phyloP scores from a whole-genome alignment of 2,888 invertebrate genomes.

The Galeopsomyia nigrocyanea region DNA sequence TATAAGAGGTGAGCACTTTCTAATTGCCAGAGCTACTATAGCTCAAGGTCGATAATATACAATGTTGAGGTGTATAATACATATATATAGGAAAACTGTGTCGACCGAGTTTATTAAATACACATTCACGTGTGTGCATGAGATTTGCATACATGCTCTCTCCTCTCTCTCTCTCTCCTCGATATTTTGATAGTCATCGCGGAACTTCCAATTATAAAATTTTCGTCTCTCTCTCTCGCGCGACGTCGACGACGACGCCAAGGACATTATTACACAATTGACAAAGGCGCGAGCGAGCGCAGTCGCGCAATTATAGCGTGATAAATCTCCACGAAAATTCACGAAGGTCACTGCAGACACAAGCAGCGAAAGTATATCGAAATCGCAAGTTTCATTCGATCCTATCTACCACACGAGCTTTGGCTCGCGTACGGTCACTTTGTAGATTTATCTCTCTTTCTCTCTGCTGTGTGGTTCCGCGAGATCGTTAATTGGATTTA shows the following conservation, averaged over 20 bases:
- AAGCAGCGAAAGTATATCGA: background rate
- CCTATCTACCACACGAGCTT: background rate
- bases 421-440: background rate
- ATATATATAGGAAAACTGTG: no score
- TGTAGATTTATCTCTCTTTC: constrained; percentile 13
- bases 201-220: no score
- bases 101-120: no score
- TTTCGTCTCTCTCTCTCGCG: background rate
- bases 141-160: no score
- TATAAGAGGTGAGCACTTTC: no score
- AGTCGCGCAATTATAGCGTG: constrained; percentile 14
- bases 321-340: constrained; percentile 23
- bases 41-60: no score
- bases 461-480: background rate
- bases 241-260: no score
- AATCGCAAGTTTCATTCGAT: constrained; percentile 20
- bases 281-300: constrained; percentile 35
- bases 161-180: no score
- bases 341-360: constrained; percentile 12
- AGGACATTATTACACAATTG: constrained; percentile 50
- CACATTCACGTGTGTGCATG: no score
- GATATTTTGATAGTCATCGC: no score
- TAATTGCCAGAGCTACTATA: no score
- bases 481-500: background rate
- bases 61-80: no score